Evolutionary conservation across 2,113 vertebrate genomes (phyloP).

Genomic region (Seriola rivoliana): DNA sequence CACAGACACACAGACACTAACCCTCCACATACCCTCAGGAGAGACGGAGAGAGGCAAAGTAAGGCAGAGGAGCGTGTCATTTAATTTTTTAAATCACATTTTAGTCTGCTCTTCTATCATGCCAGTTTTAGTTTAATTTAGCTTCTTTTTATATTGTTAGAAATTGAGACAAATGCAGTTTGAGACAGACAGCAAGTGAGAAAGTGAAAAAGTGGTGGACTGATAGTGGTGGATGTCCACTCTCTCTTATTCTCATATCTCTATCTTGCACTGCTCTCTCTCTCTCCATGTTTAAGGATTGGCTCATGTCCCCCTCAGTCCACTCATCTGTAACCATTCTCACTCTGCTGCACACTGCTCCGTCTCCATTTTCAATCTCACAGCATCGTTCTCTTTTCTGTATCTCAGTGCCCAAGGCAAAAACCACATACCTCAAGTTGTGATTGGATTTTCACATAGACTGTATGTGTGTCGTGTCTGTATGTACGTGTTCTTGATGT

Average conservation of each 20-base stretch:
- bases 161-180: background rate
- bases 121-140: background rate
- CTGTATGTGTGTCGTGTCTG: background rate
- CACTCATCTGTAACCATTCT: constrained; percentile 56
- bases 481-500: constrained; percentile 9
- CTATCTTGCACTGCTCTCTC: background rate
- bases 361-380: constrained; percentile 60
- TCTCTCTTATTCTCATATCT: constrained; percentile 7
- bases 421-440: constrained; percentile 15
- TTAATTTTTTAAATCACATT: background rate
- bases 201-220: background rate
- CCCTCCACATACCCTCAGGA: background rate
- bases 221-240: background rate
- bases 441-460: constrained; percentile 52
- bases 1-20: background rate
- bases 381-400: constrained; percentile 34
- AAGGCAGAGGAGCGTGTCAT: background rate
- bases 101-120: background rate
- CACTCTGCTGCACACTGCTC: constrained; percentile 46
- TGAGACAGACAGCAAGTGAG: background rate
- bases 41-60: background rate
- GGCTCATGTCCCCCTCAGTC: constrained; percentile 11
- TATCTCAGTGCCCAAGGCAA: constrained; percentile 47
- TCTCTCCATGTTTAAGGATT: constrained; percentile 1
- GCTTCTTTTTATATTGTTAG: background rate